phyloP scores from a whole-genome alignment of 2,113 vertebrate genomes.

The Leptobrachium ailaonicum region DNA sequence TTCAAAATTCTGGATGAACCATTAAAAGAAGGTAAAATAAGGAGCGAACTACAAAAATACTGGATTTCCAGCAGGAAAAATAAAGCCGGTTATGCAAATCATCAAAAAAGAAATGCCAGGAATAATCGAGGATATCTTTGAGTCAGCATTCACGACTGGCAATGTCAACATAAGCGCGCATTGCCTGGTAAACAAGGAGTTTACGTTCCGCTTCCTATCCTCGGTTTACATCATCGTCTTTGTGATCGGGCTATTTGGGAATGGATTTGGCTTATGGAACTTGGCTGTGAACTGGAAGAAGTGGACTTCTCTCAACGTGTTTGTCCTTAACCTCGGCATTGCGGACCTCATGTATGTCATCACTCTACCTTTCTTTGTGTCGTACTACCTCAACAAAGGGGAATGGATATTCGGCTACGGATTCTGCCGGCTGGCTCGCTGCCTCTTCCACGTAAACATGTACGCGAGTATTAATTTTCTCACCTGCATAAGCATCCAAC shows the following conservation, averaged over 20 bases:
- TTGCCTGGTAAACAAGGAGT: constrained; percentile 50
- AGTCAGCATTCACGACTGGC: neutral
- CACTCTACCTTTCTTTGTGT: constrained; percentile 73
- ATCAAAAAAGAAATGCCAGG: too few species aligned
- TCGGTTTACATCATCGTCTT: constrained; percentile 67
- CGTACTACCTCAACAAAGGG: constrained; percentile 60
- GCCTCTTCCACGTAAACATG: constrained; percentile 77
- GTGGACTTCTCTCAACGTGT: constrained; percentile 59
- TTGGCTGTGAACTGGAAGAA: constrained; percentile 55
- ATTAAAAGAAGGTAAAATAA: too few species aligned
- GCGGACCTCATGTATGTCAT: constrained; percentile 75
- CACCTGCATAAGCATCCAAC: constrained; percentile 78
- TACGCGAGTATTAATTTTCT: constrained; percentile 82
- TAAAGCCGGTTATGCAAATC: too few species aligned
- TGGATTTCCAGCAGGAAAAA: too few species aligned
- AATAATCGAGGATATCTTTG: constrained; percentile 14
- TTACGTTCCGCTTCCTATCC: constrained; percentile 63
- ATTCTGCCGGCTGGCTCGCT: constrained; percentile 72
- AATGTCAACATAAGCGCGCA: neutral
- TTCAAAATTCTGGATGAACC: too few species aligned
- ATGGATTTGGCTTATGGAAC: constrained; percentile 64
- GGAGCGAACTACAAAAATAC: too few species aligned
- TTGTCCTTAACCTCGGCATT: constrained; percentile 73
- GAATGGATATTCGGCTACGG: constrained; percentile 70
- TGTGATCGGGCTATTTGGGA: constrained; percentile 69